Evolutionary conservation across 2,113 vertebrate genomes (phyloP).

Genomic region (Catharus bicknelli): DNA sequence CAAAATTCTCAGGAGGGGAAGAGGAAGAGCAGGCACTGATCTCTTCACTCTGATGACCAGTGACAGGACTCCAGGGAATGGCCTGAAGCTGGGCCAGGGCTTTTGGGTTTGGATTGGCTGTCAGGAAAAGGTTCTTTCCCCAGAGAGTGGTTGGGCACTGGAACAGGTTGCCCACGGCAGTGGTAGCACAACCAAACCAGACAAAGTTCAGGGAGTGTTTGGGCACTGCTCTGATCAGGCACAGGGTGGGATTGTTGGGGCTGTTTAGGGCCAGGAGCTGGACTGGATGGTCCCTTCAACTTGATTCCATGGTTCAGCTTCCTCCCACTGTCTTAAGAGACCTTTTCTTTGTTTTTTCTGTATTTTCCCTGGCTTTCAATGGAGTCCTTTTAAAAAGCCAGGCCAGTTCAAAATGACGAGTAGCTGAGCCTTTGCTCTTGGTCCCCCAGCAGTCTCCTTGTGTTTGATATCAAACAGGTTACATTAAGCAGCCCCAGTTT

Average conservation of each 20-base stretch:
- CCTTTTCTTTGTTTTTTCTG: neutral
- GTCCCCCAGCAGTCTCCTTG: neutral
- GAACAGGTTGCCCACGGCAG: neutral
- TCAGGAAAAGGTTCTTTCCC: neutral
- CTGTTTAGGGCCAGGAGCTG: neutral
- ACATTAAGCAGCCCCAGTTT: neutral
- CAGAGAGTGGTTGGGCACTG: neutral
- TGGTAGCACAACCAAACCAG: too few species aligned
- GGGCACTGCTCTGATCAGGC: neutral
- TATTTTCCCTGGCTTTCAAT: neutral
- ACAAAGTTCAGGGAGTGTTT: neutral
- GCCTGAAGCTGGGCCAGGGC: too few species aligned
- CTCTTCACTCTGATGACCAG: neutral
- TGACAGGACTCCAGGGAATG: neutral
- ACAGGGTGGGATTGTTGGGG: neutral
- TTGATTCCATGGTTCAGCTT: neutral
- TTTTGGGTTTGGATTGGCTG: neutral
- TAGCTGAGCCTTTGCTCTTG: neutral
- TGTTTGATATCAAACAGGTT: neutral
- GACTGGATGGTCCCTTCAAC: neutral
- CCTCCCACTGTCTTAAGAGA: neutral
- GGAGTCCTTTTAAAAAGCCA: neutral
- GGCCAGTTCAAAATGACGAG: neutral
- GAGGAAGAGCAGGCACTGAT: neutral
- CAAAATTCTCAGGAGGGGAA: neutral